Evolutionary conservation across 2,113 vertebrate genomes (phyloP).

Genomic region (Hystrix brachyura): DNA sequence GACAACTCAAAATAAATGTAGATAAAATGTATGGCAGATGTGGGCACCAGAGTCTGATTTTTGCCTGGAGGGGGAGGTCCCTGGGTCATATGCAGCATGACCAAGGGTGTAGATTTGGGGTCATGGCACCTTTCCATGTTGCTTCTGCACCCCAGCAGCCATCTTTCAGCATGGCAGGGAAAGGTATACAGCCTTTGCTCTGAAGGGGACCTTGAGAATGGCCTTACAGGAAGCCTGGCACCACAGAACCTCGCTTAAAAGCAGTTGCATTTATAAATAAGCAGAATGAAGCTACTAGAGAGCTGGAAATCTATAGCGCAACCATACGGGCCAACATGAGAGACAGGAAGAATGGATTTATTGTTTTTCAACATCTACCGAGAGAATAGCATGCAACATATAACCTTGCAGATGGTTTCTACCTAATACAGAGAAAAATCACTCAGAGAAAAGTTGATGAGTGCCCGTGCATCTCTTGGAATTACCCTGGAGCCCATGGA

Average conservation of each 20-base stretch:
- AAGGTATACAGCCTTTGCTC: background rate
- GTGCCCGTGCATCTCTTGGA: background rate
- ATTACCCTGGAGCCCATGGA: background rate
- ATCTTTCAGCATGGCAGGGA: background rate
- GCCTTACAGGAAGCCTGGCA: background rate
- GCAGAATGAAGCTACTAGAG: constrained; percentile 29
- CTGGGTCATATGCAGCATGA: background rate
- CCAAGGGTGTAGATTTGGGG: background rate
- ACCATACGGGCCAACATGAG: background rate
- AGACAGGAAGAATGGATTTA: background rate
- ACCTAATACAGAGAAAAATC: background rate
- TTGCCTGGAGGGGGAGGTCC: background rate
- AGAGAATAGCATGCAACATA: background rate
- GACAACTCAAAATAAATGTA: background rate
- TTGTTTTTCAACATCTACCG: background rate
- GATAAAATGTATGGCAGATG: background rate
- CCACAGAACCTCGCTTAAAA: background rate
- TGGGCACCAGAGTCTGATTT: background rate
- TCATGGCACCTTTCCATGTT: background rate
- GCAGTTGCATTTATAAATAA: background rate
- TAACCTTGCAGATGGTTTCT: constrained; percentile 13
- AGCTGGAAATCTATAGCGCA: background rate
- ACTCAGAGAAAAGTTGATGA: background rate
- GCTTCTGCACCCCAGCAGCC: background rate
- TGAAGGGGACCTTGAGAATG: background rate